Conservation (phyloP, 2,113 vertebrate genomes). For the Mormoops blainvillei region DNA sequence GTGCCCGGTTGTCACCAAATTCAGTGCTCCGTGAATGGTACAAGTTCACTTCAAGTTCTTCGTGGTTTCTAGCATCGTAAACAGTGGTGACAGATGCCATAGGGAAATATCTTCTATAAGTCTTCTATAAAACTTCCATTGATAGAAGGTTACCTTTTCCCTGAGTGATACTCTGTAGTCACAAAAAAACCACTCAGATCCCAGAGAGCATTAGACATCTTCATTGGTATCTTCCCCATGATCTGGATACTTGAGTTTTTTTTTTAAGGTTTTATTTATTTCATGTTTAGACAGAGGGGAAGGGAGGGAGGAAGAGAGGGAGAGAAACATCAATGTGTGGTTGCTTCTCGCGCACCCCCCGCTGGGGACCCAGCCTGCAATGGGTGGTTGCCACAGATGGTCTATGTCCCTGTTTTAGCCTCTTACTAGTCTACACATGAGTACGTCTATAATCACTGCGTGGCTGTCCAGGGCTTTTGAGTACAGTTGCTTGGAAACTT, state of each 20-base stretch:
- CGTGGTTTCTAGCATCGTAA: background rate
- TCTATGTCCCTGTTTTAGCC: fast-evolving
- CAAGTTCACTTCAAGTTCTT: background rate
- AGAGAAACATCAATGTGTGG: no score
- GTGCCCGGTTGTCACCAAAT: background rate
- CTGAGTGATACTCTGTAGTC: background rate
- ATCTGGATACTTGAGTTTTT: background rate
- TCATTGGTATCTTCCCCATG: background rate
- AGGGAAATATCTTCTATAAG: background rate
- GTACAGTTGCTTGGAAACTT: background rate
- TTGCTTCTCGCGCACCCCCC: no score
- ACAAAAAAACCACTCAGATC: background rate
- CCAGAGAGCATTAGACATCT: fast-evolving
- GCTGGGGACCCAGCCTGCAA: no score
- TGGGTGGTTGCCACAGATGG: background rate
- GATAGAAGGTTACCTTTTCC: background rate
- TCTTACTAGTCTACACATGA: fast-evolving
- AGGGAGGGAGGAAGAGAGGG: no score
- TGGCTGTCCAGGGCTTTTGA: background rate
- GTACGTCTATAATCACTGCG: no score
- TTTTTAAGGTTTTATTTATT: no score
- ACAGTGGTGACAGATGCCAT: background rate
- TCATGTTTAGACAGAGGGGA: no score
- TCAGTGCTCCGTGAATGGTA: background rate
- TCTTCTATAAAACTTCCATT: background rate